Evolutionary conservation across 1,140 invertebrate genomes (phyloP).

Genomic region (Micrasema longulum): DNA sequence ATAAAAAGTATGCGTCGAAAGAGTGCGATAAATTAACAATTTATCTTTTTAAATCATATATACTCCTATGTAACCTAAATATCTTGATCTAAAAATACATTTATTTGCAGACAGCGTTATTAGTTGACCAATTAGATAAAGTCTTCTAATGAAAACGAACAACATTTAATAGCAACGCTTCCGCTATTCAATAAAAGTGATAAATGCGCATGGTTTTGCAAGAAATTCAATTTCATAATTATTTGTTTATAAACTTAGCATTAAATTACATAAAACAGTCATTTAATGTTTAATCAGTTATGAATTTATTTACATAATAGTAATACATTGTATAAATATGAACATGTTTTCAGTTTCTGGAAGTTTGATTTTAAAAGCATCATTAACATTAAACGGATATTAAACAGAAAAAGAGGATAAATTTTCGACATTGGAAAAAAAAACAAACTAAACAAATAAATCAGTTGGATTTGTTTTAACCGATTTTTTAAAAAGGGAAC

Average conservation of each 20-base stretch:
- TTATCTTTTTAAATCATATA: too few species aligned
- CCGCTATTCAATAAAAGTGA: slow-evolving; percentile 8
- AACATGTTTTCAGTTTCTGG: background rate
- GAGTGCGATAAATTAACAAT: too few species aligned
- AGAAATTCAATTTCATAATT: background rate
- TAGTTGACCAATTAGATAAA: slow-evolving; percentile 18
- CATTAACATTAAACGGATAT: background rate
- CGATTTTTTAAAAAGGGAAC: too few species aligned
- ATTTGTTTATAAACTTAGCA: background rate
- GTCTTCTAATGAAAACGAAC: slow-evolving; percentile 8
- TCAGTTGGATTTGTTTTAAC: too few species aligned
- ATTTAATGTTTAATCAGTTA: too few species aligned
- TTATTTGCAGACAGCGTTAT: too few species aligned
- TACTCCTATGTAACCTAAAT: too few species aligned
- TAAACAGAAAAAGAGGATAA: background rate
- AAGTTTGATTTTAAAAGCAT: background rate
- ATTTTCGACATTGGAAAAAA: background rate
- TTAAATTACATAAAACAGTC: background rate
- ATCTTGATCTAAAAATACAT: too few species aligned
- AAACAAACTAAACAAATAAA: too few species aligned
- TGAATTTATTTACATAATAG: background rate
- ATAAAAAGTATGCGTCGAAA: too few species aligned
- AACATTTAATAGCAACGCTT: slow-evolving; percentile 9
- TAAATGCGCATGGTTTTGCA: background rate
- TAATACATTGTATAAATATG: background rate